Conservation (phyloP, 1,140 invertebrate species). For the Hylyphantes graminicola region DNA sequence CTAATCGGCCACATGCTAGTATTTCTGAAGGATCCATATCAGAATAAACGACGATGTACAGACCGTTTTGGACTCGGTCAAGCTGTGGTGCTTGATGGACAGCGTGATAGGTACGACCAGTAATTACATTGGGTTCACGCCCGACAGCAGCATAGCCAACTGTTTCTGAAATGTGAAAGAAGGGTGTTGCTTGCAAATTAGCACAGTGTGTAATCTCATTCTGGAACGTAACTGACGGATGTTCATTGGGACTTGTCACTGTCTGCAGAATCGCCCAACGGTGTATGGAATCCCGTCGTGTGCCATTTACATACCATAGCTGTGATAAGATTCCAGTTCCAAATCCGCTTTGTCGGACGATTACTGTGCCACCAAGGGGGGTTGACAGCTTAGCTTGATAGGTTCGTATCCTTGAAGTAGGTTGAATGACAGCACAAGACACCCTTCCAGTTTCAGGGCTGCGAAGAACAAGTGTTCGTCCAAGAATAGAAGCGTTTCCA, state of each 20-base stretch:
- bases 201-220: conserved; percentile 56
- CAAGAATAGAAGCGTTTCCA: conserved; percentile 60
- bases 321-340: conserved; percentile 60
- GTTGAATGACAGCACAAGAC: conserved; percentile 62
- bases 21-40: conserved; percentile 80
- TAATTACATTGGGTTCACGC: conserved; percentile 51
- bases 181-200: conserved; percentile 38
- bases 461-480: conserved; percentile 62
- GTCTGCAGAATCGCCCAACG: conserved; percentile 55
- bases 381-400: conserved; percentile 54
- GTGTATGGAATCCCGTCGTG: conserved; percentile 58
- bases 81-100: conserved; percentile 31
- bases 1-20: conserved; percentile 85
- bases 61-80: conserved; percentile 74
- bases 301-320: conserved; percentile 58
- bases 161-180: conserved; percentile 53
- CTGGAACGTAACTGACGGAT: conserved; percentile 16
- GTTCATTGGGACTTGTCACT: conserved; percentile 7
- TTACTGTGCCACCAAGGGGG: conserved; percentile 55
- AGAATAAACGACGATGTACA: conserved; percentile 90
- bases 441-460: conserved; percentile 59
- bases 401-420: conserved; percentile 57
- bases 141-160: conserved; percentile 57
- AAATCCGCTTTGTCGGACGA: conserved; percentile 57
- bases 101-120: conserved; percentile 57